Evolutionary conservation across 2,113 vertebrate species (phyloP).

Genomic region (Percopsis transmontana): DNA sequence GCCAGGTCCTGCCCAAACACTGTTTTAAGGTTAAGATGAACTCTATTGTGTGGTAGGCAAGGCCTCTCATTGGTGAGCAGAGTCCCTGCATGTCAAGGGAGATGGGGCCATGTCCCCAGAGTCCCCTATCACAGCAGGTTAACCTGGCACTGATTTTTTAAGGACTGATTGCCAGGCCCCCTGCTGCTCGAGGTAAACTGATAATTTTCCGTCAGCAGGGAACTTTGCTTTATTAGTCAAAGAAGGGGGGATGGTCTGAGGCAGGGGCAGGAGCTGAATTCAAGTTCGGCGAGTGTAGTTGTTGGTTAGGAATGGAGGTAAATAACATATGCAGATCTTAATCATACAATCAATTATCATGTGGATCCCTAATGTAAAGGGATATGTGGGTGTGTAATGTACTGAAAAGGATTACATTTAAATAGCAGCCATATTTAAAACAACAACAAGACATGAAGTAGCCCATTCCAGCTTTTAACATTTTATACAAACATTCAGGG

Average conservation of each 20-base stretch:
- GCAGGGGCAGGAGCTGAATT: constrained; percentile 66
- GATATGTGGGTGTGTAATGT: background rate
- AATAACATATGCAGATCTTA: constrained; percentile 42
- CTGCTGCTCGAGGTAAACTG: constrained; percentile 88
- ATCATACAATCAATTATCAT: constrained; percentile 17
- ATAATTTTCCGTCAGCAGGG: constrained; percentile 90
- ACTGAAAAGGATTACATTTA: background rate
- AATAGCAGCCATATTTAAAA: background rate
- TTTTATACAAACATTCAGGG: constrained; percentile 1
- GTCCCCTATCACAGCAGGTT: constrained; percentile 90
- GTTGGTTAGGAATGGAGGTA: constrained; percentile 37
- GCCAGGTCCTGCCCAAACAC: constrained; percentile 44
- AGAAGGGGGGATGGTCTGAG: constrained; percentile 59
- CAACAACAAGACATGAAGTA: background rate
- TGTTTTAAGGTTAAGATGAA: constrained; percentile 77
- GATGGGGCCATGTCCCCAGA: constrained; percentile 82
- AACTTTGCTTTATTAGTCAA: constrained; percentile 87
- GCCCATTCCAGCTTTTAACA: background rate
- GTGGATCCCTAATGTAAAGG: background rate
- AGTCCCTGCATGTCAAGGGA: constrained; percentile 84
- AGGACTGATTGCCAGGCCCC: constrained; percentile 86
- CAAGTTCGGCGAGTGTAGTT: constrained; percentile 56
- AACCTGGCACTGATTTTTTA: constrained; percentile 91
- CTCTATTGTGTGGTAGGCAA: constrained; percentile 80
- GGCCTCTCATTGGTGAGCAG: constrained; percentile 82